These are phyloP conservation scores for Falco rusticolus DNA, from an alignment of 2,797 vertebrate genomes.

Conservation along the genomic window DNA sequence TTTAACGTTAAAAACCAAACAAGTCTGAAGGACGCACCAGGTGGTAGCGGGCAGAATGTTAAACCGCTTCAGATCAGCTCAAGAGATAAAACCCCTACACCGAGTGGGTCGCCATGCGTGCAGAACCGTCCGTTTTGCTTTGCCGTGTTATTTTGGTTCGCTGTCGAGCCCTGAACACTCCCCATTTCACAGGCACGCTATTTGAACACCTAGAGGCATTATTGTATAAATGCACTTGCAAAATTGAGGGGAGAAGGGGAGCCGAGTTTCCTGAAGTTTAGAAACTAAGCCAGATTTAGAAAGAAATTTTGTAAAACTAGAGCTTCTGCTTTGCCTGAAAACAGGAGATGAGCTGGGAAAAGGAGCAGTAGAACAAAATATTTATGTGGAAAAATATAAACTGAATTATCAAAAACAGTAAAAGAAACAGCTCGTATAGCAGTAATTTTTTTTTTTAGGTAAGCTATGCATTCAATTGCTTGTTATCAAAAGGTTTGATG, in stretches of 20 bases:
- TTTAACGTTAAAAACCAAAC: not conserved
- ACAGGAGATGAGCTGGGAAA: not conserved
- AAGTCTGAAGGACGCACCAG: not conserved
- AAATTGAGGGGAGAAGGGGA: not conserved
- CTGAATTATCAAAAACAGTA: not conserved
- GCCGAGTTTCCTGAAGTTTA: not conserved
- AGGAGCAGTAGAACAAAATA: not conserved
- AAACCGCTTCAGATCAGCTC: not conserved
- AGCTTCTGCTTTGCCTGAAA: not conserved
- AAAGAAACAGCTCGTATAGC: not conserved
- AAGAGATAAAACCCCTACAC: not conserved
- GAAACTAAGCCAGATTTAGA: not conserved
- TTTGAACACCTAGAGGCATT: not conserved
- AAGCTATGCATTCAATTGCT: not conserved
- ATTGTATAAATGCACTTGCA: not conserved
- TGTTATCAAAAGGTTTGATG: not conserved
- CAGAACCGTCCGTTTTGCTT: not conserved
- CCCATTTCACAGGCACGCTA: rapidly evolving
- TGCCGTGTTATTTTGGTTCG: rapidly evolving
- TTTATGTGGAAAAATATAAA: not conserved
- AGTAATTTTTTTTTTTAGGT: not conserved
- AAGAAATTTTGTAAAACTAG: not conserved
- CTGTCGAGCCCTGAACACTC: not conserved
- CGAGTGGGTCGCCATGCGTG: rapidly evolving
- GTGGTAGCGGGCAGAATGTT: not conserved